Conservation (phyloP, 2,888 invertebrate genomes). For the Oscheius sp. region DNA sequence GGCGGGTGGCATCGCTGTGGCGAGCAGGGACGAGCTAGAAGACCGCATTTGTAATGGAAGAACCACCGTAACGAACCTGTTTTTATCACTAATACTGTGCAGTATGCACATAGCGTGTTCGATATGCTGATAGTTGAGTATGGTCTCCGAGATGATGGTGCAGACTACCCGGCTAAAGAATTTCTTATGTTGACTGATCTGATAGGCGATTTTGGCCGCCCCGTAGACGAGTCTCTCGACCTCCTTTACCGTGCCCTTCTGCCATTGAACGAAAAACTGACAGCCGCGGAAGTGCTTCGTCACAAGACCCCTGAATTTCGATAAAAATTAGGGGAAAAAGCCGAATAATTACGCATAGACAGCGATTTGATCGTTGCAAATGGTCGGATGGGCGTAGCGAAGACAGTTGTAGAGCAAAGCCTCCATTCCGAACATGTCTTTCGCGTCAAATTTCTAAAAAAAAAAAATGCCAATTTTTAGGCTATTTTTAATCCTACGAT, state of each 20-base stretch:
- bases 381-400: slow-evolving; percentile 6
- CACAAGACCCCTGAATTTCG: slow-evolving; percentile 1
- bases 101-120: slow-evolving; percentile 23
- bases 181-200: not conserved
- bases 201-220: slow-evolving; percentile 8
- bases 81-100: slow-evolving; percentile 24
- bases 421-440: slow-evolving; percentile 24
- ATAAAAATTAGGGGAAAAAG: not conserved
- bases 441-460: slow-evolving; percentile 11
- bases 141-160: slow-evolving; percentile 17
- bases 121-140: slow-evolving; percentile 18
- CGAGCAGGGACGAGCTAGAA: slow-evolving; percentile 24
- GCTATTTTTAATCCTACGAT: too few species aligned
- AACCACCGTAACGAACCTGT: slow-evolving; percentile 7
- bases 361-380: slow-evolving; percentile 20
- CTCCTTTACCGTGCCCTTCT: slow-evolving; percentile 9
- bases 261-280: slow-evolving; percentile 14
- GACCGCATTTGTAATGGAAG: not conserved
- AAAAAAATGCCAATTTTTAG: not conserved
- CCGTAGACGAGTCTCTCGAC: slow-evolving; percentile 10
- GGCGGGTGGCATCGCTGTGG: slow-evolving; percentile 14
- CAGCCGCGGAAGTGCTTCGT: slow-evolving; percentile 17
- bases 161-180: slow-evolving; percentile 15
- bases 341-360: slow-evolving; percentile 6
- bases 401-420: slow-evolving; percentile 17